These are phyloP conservation scores for Anoplolepis gracilipes DNA, from an alignment of 1,140 invertebrate species.

Conservation along the genomic window DNA sequence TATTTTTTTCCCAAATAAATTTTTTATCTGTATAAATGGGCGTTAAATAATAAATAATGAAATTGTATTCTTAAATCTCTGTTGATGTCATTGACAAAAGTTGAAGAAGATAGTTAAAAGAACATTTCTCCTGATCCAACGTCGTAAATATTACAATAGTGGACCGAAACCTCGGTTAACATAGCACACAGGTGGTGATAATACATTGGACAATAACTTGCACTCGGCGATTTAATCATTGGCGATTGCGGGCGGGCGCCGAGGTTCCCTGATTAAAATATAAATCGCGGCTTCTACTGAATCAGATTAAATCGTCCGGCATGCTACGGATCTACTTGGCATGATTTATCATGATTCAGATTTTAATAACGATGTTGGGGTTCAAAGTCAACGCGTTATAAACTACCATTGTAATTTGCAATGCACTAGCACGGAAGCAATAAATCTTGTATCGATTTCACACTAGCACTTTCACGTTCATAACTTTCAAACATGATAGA, in stretches of 20 bases:
- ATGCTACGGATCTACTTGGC: conserved; percentile 41
- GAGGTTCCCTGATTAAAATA: conserved; percentile 75
- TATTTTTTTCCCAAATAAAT: not conserved
- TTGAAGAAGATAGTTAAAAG: not conserved
- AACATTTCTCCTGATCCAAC: not conserved
- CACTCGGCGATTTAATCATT: conserved; percentile 68
- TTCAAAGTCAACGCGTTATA: conserved; percentile 12
- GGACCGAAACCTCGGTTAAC: conserved; percentile 32
- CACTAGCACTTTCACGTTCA: not conserved
- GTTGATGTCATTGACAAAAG: not conserved
- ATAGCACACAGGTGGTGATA: conserved; percentile 59
- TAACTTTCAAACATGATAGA: conserved; percentile 8
- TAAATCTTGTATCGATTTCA: conserved; percentile 20
- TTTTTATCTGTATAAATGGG: not conserved
- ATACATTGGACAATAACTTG: conserved; percentile 62
- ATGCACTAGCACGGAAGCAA: not conserved
- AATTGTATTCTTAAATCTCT: not conserved
- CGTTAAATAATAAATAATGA: not conserved
- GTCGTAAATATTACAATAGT: not conserved
- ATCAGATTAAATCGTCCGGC: conserved; percentile 71
- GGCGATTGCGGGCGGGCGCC: conserved; percentile 33
- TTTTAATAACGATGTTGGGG: conserved; percentile 34
- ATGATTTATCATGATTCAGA: conserved; percentile 52
- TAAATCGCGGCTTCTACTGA: conserved; percentile 71
- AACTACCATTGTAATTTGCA: conserved; percentile 14